These are phyloP conservation scores for Chesias legatella DNA, from an alignment of 2,888 invertebrate species.

Conservation along the genomic window DNA sequence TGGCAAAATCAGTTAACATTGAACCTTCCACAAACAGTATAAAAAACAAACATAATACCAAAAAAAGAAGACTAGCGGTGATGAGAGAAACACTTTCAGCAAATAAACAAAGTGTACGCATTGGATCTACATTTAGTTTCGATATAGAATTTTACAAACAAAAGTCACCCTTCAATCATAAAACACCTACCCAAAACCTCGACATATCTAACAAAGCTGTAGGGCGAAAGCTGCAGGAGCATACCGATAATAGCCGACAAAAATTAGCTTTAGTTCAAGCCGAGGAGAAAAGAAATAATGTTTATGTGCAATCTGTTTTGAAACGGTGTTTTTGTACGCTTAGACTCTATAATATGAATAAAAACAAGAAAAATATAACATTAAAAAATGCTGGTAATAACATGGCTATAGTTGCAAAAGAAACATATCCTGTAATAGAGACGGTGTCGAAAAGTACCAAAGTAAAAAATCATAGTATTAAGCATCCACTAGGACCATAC, in stretches of 20 bases:
- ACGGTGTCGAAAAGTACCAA: slow-evolving; percentile 9
- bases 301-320: background rate
- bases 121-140: slow-evolving; percentile 28
- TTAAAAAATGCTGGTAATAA: slow-evolving; percentile 10
- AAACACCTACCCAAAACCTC: background rate
- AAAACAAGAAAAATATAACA: slow-evolving; percentile 5
- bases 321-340: slow-evolving; percentile 33
- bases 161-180: background rate
- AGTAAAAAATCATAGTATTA: slow-evolving; percentile 7
- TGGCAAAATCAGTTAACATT: slow-evolving; percentile 32
- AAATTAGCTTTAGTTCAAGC: background rate
- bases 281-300: background rate
- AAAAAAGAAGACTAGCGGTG: background rate
- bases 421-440: slow-evolving; percentile 4
- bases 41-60: slow-evolving; percentile 13
- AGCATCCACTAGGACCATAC: slow-evolving; percentile 22
- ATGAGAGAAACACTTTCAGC: background rate
- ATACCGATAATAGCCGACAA: background rate
- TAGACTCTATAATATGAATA: slow-evolving; percentile 23
- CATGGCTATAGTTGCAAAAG: slow-evolving; percentile 17
- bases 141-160: slow-evolving; percentile 31
- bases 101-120: slow-evolving; percentile 22
- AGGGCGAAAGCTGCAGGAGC: background rate
- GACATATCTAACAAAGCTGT: background rate
- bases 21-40: slow-evolving; percentile 28